Percentiles rank a stretch among this genome's conserved stretches.
phyloP scores from a whole-genome alignment of 1,140 invertebrate genomes.

The Nebria ingens region DNA sequence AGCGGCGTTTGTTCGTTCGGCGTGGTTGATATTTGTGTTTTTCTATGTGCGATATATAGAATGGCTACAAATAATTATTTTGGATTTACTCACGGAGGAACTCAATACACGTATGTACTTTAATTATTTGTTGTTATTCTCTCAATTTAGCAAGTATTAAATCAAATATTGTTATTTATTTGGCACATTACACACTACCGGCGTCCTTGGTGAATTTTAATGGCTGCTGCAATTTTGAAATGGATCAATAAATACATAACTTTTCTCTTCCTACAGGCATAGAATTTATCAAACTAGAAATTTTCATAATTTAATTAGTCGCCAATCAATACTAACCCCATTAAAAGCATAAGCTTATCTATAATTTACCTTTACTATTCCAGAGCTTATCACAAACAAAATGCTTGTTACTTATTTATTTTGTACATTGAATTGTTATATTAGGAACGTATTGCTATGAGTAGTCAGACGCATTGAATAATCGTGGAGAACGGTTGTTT shows the following conservation, averaged over 20 bases:
- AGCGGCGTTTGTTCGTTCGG: conserved; percentile 4
- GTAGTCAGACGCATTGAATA: too few relatives aligned
- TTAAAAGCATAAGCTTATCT: too few relatives aligned
- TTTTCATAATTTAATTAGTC: too few relatives aligned
- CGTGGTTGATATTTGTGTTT: conserved; percentile 1
- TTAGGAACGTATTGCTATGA: too few relatives aligned
- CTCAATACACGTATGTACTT: conserved; percentile 71
- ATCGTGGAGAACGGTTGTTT: too few relatives aligned
- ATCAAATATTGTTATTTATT: background rate
- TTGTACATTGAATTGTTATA: too few relatives aligned
- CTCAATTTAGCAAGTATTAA: conserved; percentile 5
- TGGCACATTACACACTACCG: conserved; percentile 13
- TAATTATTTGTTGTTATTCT: conserved; percentile 9
- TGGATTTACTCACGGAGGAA: conserved; percentile 81
- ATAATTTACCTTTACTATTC: too few relatives aligned
- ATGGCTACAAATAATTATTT: conserved; percentile 92
- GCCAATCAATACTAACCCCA: too few relatives aligned
- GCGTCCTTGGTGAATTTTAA: conserved; percentile 29
- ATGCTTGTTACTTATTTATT: too few relatives aligned
- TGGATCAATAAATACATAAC: conserved; percentile 18
- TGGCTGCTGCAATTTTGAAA: conserved; percentile 21
- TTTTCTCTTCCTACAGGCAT: too few relatives aligned
- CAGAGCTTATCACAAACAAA: too few relatives aligned
- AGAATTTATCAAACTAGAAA: too few relatives aligned
- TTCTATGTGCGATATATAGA: conserved; percentile 2